Base-by-base conservation (phyloP, 2,888 invertebrate genomes). In the Carpatolechia fugitivella region DNA sequence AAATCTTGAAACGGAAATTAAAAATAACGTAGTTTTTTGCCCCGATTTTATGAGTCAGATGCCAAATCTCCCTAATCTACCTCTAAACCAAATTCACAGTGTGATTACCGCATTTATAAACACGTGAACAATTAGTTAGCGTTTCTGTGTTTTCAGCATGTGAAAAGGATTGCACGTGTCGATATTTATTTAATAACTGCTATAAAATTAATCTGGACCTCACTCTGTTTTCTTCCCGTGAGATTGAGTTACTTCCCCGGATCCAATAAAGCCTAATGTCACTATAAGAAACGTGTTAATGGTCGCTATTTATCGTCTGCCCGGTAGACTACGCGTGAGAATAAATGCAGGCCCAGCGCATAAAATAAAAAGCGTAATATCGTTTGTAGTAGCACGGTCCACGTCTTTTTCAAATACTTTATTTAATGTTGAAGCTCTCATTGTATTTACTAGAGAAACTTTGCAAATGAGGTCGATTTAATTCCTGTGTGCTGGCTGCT, bases 271-370 rank as follows among this genome's bases (percentile, higher is more conserved):
- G 76, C 74, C 76, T 78, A 80, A 82, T 80, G 76, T 76, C 76
- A 78, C 79, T 78, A 74, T 78, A 80, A 82, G 82, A 81, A 81
- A 77, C 76, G 77, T 77, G 81, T 78, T 81, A 82, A 82, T 82
- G 78, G 66, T 67, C 56, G 71, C 76, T 78, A 82, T 83, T 81
- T 77, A 78, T 82, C 74, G 72, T 73, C 69, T 57, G 64, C 68
- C 68, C 65, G 61, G 66, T 57, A 68, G 64, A 54, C 58, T 56
- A 62, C 61, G 73, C 60, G 67, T 63, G 68, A 71, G 70, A 76
- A 72, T 71, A 69, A 74, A 75, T 67, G 66, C 69, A 69, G 64
- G 66, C 65, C 46, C 31, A n/a, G 31, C 30, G 54, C 40, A 57
- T 55, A 55, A 54, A 54, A 46, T 33, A 38, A 52, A 52, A 48